phyloP scores from a whole-genome alignment of 2,888 invertebrate genomes.

The Erynnis tages region DNA sequence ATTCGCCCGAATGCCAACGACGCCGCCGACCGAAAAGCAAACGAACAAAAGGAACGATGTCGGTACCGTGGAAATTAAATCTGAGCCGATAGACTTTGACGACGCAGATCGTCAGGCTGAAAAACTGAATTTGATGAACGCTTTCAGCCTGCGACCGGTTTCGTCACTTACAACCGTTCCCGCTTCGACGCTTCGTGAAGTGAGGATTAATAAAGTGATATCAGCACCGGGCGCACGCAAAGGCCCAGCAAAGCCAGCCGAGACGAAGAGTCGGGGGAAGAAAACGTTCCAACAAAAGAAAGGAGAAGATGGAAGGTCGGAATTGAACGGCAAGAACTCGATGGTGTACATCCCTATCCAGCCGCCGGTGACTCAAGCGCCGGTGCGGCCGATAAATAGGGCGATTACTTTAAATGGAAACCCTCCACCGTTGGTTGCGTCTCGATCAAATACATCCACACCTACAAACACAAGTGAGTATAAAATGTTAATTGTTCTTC shows the following conservation, averaged over 20 bases:
- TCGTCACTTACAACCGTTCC: constrained; percentile 43
- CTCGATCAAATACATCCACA: constrained; percentile 33
- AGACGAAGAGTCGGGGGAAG: constrained; percentile 55
- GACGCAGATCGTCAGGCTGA: constrained; percentile 61
- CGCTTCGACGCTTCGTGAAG: constrained; percentile 48
- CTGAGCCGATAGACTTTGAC: constrained; percentile 67
- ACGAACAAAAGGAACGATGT: constrained; percentile 28
- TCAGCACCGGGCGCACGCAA: constrained; percentile 46
- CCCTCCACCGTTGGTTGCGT: constrained; percentile 27
- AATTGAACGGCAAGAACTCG: constrained; percentile 68
- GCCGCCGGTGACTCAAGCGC: constrained; percentile 66
- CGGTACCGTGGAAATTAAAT: constrained; percentile 64
- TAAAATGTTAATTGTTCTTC: background rate
- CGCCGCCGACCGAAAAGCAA: constrained; percentile 50
- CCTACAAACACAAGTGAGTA: constrained; percentile 10
- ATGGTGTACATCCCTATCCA: constrained; percentile 78
- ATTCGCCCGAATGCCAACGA: constrained; percentile 69
- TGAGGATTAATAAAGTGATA: constrained; percentile 62
- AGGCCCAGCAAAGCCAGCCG: constrained; percentile 41
- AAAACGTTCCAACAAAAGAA: constrained; percentile 69
- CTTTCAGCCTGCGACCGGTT: constrained; percentile 63
- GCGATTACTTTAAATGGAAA: constrained; percentile 34
- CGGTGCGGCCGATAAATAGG: constrained; percentile 39
- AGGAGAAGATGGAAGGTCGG: constrained; percentile 58
- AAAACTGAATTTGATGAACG: constrained; percentile 66